phyloP scores from a whole-genome alignment of 2,113 vertebrate genomes.

The Leptodactylus fuscus region DNA sequence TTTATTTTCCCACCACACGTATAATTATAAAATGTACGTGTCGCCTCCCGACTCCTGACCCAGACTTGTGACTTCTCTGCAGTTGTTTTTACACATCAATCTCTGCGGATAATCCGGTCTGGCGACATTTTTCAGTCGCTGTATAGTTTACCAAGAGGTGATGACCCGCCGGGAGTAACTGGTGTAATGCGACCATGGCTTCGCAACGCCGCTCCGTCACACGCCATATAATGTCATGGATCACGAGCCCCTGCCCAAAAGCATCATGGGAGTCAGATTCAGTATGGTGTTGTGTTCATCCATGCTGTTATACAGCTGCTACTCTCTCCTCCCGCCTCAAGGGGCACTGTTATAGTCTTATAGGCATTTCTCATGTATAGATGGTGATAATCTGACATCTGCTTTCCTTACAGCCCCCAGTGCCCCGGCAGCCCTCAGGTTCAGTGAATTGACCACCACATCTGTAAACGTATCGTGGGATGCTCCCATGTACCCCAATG shows the following conservation, averaged over 20 bases:
- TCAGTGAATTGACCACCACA: constrained; percentile 96
- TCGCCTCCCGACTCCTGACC: not conserved
- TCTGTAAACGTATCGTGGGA: constrained; percentile 98
- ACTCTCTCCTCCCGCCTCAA: not conserved
- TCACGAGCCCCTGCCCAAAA: too few relatives aligned
- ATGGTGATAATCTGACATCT: not conserved
- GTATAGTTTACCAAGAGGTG: not conserved
- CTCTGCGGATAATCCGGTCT: constrained; percentile 30
- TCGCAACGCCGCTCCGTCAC: too few relatives aligned
- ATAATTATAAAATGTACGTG: not conserved
- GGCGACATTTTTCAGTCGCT: constrained; percentile 20
- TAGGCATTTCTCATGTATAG: too few relatives aligned
- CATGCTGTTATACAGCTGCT: not conserved
- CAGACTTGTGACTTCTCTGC: too few relatives aligned
- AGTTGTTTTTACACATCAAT: not conserved
- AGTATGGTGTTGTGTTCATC: too few relatives aligned
- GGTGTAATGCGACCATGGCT: too few relatives aligned
- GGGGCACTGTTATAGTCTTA: too few relatives aligned
- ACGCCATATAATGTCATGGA: too few relatives aligned
- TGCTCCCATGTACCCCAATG: constrained; percentile 88
- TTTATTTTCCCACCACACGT: too few relatives aligned
- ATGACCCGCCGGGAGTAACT: not conserved
- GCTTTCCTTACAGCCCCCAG: constrained; percentile 85
- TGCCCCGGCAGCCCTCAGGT: constrained; percentile 87
- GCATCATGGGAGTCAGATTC: too few relatives aligned